Base-by-base conservation (phyloP, 2,797 vertebrate genomes). In the Nyctibius grandis region DNA sequence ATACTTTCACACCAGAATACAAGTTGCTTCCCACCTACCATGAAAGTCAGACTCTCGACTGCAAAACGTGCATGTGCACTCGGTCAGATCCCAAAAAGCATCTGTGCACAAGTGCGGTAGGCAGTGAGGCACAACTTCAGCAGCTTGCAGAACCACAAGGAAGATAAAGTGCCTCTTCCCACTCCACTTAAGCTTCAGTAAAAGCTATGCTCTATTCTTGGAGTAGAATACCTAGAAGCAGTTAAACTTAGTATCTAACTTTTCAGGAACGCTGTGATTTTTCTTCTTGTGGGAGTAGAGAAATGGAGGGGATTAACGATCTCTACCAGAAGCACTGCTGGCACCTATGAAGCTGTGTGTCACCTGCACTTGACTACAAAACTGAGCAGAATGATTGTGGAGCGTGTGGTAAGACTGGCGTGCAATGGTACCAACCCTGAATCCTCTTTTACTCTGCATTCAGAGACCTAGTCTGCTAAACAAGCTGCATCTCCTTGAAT, bases 301-400 rank as follows among this genome's bases (percentile, higher is more conserved):
- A 67, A 44, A 50, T 0, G 5, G 33, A 65, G 40, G 13, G n/a
- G 17, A 19, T n/a, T 67, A 67, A n/a, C 1, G 0, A 31, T 38
- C 36, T 23, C 61, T 56, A 33, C 38, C 48, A 57, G 40, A 42
- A 59, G 20, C 8, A 2, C 29, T 81, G 45, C 82, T 72, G 67
- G 44, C 51, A 78, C 28, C 40, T 45, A 0, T 21, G 48, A 57
- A 59, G 48, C 48, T 13, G 36, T 7, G 29, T 31, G 7, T 15
- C n/a, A 68, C 63, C 34, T 33, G 14, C 18, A 9, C 22, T 29
- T 23, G 50, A 23, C 42, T 73, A 33, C 47, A 34, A 20, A 81
- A 23, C 6, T 8, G n/a, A 78, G 70, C 50, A 36, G 53, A 12
- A 11, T 5, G 9, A 50, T 7, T 31, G 18, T 9, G 21, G 12